Base-by-base conservation (phyloP, 2,113 vertebrate genomes). In the Gambusia holbrooki region DNA sequence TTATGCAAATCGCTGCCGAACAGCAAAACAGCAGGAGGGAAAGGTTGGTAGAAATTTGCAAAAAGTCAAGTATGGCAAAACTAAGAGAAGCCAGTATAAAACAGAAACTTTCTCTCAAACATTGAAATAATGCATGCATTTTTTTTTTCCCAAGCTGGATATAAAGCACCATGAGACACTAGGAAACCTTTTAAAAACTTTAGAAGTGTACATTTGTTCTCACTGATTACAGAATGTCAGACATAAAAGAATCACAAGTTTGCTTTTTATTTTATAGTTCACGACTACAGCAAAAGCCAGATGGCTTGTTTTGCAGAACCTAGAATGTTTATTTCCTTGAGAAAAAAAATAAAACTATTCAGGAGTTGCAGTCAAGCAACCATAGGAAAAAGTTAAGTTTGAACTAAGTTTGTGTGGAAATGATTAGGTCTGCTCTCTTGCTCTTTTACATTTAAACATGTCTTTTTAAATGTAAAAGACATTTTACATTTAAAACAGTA, bases 1-100 rank as follows among this genome's bases (percentile, higher is more conserved):
- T 69, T 76, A 69, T 73, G 69, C 22, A 33, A 67, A 78, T 67
- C 4, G 51, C 63, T 66, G 73, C 30, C 35, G n/a, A 79, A 25
- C 30, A 3, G 33, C 27, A 37, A 74, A 63, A 30, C 5, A 15
- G 45, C 45, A 48, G 45, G 45, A 48, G 45, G 45, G 45, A 48
- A 48, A 48, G 19, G 45, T 48, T 6, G 29, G 28, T 64, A 51
- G 48, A 15, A 5, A 45, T 29, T 22, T 69, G 37, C n/a, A 64
- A 64, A 45, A 25, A 54, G 19, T 19, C 4, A 11, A 51, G 15
- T 29, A 3, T 9, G 8, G 66, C 22, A 69, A 45, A 60, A 68
- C 62, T 30, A 40, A 68, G 33, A 74, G 35, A 40, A 62, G 62
- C 48, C 69, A 30, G 71, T 30, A 14, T 51, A 22, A 51, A 22